A percentile compares a stretch with the other conserved stretches of the same genome.
Conservation (phyloP, 2,113 vertebrate species). For the Microcebus ravelobensis region DNA sequence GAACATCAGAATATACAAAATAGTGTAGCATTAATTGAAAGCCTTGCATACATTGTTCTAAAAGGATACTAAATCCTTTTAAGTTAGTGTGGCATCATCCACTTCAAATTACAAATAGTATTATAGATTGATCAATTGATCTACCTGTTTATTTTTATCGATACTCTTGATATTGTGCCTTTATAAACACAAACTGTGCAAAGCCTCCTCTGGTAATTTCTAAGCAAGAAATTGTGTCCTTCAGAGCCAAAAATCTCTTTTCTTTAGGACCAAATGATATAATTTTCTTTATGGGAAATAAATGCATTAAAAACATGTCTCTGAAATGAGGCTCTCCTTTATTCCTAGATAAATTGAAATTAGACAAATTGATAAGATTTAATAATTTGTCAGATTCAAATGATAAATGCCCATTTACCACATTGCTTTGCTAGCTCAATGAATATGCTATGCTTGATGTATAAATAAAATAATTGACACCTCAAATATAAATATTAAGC, state of each 20-base stretch:
- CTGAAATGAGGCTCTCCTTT: not conserved
- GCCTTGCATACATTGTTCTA: not conserved
- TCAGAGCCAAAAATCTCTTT: not conserved
- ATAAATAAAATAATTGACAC: slow-evolving; percentile 2
- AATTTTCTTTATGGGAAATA: slow-evolving; percentile 6
- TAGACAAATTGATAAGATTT: slow-evolving; percentile 9
- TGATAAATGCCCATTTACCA: not conserved
- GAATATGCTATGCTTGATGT: not conserved
- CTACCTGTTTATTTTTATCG: not conserved
- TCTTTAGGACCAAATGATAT: not conserved
- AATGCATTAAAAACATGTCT: not conserved
- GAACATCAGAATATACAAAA: not conserved
- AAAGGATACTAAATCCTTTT: not conserved
- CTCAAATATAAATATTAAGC: not conserved
- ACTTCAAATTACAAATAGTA: not conserved
- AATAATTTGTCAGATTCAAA: not conserved
- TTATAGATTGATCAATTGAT: not conserved
- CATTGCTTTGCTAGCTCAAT: not conserved
- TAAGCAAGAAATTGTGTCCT: not conserved
- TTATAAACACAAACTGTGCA: not conserved
- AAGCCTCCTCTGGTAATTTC: not conserved
- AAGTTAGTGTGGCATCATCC: not conserved
- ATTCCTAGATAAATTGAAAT: not conserved
- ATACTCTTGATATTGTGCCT: not conserved
- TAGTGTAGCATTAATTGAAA: not conserved